phyloP scores from a whole-genome alignment of 2,113 vertebrate genomes.

The Echinops telfairi region DNA sequence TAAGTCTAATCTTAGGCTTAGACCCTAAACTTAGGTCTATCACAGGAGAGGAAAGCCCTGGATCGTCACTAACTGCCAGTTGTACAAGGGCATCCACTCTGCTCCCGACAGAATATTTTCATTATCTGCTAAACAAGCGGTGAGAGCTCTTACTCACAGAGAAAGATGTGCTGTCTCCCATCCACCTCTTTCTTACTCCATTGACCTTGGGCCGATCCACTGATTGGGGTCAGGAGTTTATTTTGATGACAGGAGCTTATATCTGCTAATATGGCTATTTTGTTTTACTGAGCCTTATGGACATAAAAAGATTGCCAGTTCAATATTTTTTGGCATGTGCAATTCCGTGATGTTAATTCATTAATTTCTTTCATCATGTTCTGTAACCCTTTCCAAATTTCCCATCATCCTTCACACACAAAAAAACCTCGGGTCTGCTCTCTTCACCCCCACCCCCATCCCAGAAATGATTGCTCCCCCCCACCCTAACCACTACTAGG shows the following conservation, averaged over 20 bases:
- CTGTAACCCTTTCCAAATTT: background rate
- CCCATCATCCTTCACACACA: background rate
- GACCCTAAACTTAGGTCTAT: background rate
- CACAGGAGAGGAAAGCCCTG: background rate
- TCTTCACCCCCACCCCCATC: background rate
- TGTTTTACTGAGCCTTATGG: background rate
- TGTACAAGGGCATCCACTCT: background rate
- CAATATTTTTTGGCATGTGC: background rate
- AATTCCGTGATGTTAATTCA: background rate
- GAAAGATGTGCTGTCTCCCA: background rate
- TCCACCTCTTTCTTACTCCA: background rate
- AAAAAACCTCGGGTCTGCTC: background rate
- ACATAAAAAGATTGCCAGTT: background rate
- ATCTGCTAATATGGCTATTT: conserved; percentile 1
- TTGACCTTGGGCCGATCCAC: background rate
- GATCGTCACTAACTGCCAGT: background rate
- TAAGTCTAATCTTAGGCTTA: too few species aligned
- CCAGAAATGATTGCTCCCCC: background rate
- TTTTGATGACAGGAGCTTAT: conserved; percentile 1
- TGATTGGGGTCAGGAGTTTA: conserved; percentile 19
- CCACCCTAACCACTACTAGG: background rate
- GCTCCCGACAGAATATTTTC: background rate
- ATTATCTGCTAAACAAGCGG: conserved; percentile 45
- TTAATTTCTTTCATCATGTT: background rate
- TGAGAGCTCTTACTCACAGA: background rate